These are phyloP conservation scores for Lonchura striata DNA, from an alignment of 2,113 vertebrate genomes.

Conservation along the genomic window DNA sequence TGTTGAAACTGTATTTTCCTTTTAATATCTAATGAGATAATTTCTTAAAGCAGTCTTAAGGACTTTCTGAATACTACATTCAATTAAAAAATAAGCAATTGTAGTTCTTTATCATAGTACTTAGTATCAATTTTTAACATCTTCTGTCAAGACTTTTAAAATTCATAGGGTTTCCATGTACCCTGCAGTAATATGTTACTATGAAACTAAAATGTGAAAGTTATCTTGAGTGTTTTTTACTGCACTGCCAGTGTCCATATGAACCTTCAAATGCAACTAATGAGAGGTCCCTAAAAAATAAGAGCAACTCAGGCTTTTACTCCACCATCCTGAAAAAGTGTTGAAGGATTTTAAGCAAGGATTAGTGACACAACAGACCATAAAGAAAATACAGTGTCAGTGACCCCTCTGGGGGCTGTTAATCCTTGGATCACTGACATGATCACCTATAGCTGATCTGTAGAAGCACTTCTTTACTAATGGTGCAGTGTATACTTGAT, in stretches of 20 bases:
- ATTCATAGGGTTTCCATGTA: not conserved
- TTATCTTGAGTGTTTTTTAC: not conserved
- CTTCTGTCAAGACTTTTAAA: not conserved
- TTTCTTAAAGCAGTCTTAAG: not conserved
- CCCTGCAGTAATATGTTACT: not conserved
- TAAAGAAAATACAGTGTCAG: not conserved
- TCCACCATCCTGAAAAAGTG: not conserved
- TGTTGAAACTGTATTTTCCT: not conserved
- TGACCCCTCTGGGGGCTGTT: not conserved
- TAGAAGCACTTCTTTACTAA: not conserved
- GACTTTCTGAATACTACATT: not conserved
- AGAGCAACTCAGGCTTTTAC: not conserved
- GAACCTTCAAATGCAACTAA: not conserved
- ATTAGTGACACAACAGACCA: not conserved
- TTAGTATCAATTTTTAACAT: not conserved
- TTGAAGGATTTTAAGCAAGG: slow-evolving; percentile 25
- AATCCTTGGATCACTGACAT: not conserved
- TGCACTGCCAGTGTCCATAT: not conserved
- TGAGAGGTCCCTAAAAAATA: not conserved
- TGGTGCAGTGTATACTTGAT: not conserved
- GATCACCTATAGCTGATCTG: not conserved
- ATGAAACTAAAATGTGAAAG: not conserved
- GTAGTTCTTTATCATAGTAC: not conserved
- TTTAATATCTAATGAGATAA: slow-evolving; percentile 8
- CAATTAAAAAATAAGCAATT: not conserved